Evolutionary conservation across 2,888 invertebrate species (phyloP).

Genomic region (Drosophila seclusa): DNA sequence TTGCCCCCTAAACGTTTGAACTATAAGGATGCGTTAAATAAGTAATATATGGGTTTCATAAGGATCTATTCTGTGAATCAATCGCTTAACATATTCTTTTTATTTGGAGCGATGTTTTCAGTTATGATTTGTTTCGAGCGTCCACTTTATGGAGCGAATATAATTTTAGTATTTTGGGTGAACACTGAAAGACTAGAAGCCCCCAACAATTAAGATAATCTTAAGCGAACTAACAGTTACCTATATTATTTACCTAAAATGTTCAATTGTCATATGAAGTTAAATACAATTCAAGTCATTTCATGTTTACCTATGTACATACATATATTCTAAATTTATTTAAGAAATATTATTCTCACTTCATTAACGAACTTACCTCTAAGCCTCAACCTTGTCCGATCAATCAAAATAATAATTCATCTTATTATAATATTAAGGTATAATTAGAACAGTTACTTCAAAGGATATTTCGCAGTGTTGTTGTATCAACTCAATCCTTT

Average conservation of each 20-base stretch:
- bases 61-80: no score
- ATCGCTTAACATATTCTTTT: not conserved
- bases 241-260: not conserved
- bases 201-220: not conserved
- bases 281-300: not conserved
- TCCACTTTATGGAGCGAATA: not conserved
- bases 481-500: conserved; percentile 9
- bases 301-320: not conserved
- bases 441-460: not conserved
- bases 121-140: not conserved
- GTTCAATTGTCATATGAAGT: not conserved
- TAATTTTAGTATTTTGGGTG: not conserved
- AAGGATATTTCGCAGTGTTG: conserved; percentile 1
- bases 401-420: not conserved
- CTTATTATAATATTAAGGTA: not conserved
- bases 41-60: not conserved
- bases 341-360: not conserved
- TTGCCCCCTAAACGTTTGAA: no score
- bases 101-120: not conserved
- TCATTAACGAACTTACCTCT: not conserved
- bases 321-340: not conserved
- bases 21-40: fast-evolving
- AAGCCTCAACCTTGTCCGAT: not conserved
- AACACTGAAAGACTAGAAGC: not conserved
- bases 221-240: not conserved